These are phyloP conservation scores for Thunnus maccoyii DNA, from an alignment of 2,113 vertebrate genomes.

Conservation along the genomic window DNA sequence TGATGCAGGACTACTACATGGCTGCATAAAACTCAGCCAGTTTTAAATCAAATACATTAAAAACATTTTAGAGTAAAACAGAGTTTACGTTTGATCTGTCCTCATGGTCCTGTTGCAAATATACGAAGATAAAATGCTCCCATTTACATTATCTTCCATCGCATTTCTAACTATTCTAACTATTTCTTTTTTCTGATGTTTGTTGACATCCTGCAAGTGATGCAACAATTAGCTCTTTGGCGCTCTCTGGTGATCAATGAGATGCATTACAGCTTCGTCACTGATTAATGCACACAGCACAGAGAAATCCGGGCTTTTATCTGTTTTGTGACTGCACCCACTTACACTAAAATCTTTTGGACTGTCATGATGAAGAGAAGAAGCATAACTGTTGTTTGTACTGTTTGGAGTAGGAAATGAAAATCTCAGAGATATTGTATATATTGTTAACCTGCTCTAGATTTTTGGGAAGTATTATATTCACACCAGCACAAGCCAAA, in stretches of 20 bases:
- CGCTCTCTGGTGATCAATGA: constrained; percentile 24
- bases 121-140: background rate
- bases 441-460: no score
- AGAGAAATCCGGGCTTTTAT: no score
- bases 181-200: background rate
- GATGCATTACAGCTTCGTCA: background rate
- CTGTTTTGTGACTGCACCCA: no score
- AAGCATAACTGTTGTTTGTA: no score
- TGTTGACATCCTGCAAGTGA: background rate
- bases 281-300: background rate
- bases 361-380: no score
- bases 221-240: background rate
- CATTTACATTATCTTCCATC: background rate
- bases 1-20: background rate
- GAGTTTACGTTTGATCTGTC: background rate
- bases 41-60: background rate
- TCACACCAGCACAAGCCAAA: no score
- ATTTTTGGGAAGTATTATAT: no score
- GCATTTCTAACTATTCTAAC: background rate
- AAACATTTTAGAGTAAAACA: background rate
- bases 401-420: no score
- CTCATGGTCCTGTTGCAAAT: no score
- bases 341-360: no score
- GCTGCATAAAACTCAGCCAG: background rate
- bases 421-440: no score